Percentiles rank a stretch among this genome's conserved stretches.
Conservation (phyloP, 53 echinoderm and acorn worm genomes). For the Zoroaster sp. region DNA sequence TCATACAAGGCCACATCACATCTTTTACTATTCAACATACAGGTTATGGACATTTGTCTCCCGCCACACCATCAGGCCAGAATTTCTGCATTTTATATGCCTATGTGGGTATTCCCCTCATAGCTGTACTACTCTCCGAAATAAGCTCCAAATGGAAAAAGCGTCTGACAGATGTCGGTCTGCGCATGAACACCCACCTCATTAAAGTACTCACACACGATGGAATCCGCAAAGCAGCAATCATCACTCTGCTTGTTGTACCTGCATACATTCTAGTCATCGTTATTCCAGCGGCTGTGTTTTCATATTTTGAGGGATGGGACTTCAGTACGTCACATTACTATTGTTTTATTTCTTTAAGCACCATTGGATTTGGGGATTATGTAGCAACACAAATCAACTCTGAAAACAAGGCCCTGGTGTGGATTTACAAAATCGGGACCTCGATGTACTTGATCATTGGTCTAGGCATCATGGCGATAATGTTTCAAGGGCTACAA, state of each 20-base stretch:
- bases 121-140: constrained; percentile 69
- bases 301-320: constrained; percentile 78
- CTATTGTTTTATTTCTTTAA: constrained; percentile 88
- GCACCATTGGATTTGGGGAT: constrained; percentile 97
- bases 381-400: constrained; percentile 54
- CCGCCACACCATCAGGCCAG: constrained; percentile 71
- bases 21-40: background rate
- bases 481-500: constrained; percentile 50
- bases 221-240: constrained; percentile 3
- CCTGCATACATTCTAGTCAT: constrained; percentile 54
- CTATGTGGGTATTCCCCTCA: constrained; percentile 84
- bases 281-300: constrained; percentile 58
- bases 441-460: constrained; percentile 61
- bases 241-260: constrained; percentile 19
- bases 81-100: constrained; percentile 83
- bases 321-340: constrained; percentile 72
- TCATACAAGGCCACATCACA: no score
- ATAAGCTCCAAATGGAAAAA: constrained; percentile 63
- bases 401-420: background rate
- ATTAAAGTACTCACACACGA: background rate
- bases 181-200: constrained; percentile 37
- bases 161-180: background rate
- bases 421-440: constrained; percentile 56
- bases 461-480: constrained; percentile 62
- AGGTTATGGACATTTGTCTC: constrained; percentile 92